phyloP scores from a whole-genome alignment of 2,113 vertebrate genomes.

The Datnioides undecimradiatus region DNA sequence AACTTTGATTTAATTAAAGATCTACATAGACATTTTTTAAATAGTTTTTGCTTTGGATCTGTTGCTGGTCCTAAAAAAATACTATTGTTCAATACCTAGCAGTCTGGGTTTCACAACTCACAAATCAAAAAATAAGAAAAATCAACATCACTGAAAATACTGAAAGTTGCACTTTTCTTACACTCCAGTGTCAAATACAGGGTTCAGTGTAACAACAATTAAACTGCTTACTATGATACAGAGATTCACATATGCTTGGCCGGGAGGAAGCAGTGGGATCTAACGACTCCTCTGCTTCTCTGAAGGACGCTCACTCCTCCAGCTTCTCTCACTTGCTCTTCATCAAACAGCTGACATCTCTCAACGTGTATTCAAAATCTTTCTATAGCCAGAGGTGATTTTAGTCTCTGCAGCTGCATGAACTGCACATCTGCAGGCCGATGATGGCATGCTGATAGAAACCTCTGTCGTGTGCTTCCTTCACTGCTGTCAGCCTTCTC shows the following conservation, averaged over 20 bases:
- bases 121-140: background rate
- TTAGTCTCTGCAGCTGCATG: constrained; percentile 34
- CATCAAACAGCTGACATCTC: constrained; percentile 36
- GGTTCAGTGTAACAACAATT: background rate
- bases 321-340: constrained; percentile 33
- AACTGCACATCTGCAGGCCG: constrained; percentile 14
- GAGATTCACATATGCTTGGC: background rate
- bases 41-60: background rate
- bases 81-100: background rate
- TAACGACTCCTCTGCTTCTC: constrained; percentile 6
- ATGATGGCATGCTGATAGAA: background rate
- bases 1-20: background rate
- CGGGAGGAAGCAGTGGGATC: background rate
- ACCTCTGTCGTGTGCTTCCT: constrained; percentile 11
- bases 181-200: background rate
- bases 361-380: constrained; percentile 22
- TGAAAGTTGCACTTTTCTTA: background rate
- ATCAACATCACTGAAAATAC: background rate
- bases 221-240: background rate
- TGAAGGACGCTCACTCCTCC: constrained; percentile 27
- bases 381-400: constrained; percentile 31
- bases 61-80: background rate
- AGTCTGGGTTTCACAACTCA: background rate
- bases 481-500: constrained; percentile 20
- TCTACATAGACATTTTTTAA: background rate